A percentile compares a stretch with the other conserved stretches of the same genome.
Evolutionary conservation across 2,888 invertebrate genomes (phyloP).

Genomic region (Thymelicus lineola): DNA sequence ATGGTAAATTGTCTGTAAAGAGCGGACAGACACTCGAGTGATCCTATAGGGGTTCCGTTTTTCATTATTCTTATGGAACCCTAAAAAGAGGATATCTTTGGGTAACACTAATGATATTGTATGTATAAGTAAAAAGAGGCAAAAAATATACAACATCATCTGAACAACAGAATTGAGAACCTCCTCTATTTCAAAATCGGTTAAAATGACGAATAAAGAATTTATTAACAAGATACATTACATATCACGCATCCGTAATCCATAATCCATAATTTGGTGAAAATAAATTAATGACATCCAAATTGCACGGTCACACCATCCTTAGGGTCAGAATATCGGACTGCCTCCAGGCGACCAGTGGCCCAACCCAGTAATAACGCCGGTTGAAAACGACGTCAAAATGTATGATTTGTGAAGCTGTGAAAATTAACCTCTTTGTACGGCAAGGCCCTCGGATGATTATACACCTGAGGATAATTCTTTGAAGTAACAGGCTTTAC

Average conservation of each 20-base stretch:
- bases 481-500: background rate
- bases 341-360: slow-evolving; percentile 11
- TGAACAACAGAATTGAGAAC: too few relatives aligned
- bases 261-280: slow-evolving; percentile 2
- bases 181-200: too few relatives aligned
- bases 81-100: too few relatives aligned
- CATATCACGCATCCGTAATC: background rate
- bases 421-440: slow-evolving; percentile 31
- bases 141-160: too few relatives aligned
- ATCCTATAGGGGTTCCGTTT: too few relatives aligned
- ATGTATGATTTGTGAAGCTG: slow-evolving; percentile 35
- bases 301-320: slow-evolving; percentile 23
- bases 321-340: slow-evolving; percentile 26
- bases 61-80: too few relatives aligned
- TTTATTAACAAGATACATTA: background rate
- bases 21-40: too few relatives aligned
- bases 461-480: slow-evolving; percentile 6
- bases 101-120: too few relatives aligned
- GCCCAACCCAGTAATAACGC: slow-evolving; percentile 12
- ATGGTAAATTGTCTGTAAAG: too few relatives aligned
- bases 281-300: slow-evolving; percentile 33
- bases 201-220: background rate
- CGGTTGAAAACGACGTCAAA: slow-evolving; percentile 13
- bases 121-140: too few relatives aligned
- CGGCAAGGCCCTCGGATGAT: slow-evolving; percentile 9